These are phyloP conservation scores for Nesidiocoris tenuis DNA, from an alignment of 2,888 invertebrate genomes.

Conservation along the genomic window DNA sequence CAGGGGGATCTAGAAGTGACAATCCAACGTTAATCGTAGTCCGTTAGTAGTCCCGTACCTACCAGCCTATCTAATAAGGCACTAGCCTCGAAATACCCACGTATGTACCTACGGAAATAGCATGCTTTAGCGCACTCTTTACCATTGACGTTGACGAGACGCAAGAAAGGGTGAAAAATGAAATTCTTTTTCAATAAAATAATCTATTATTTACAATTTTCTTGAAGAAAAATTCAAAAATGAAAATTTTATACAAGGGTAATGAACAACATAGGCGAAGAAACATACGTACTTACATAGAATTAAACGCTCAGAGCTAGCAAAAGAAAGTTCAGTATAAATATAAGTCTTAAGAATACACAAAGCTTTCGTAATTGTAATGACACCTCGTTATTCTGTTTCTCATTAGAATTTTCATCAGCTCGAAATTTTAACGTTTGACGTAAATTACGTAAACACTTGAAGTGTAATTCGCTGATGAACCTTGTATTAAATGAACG, in stretches of 20 bases:
- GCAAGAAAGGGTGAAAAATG: too few relatives aligned
- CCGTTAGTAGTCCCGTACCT: too few relatives aligned
- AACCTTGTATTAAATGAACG: neutral
- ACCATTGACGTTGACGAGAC: too few relatives aligned
- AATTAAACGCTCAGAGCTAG: conserved; percentile 30
- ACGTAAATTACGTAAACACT: neutral
- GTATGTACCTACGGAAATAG: too few relatives aligned
- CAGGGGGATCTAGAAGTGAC: too few relatives aligned
- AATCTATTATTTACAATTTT: conserved; percentile 47
- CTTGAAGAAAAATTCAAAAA: conserved; percentile 44
- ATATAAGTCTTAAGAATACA: conserved; percentile 48
- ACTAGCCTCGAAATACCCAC: too few relatives aligned
- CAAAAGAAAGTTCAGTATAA: conserved; percentile 38
- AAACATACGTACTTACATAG: conserved; percentile 24
- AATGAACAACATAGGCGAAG: conserved; percentile 34
- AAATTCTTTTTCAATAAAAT: conserved; percentile 48
- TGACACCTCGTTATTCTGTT: conserved; percentile 28
- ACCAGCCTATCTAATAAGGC: too few relatives aligned
- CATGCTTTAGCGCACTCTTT: too few relatives aligned
- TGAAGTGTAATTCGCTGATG: neutral
- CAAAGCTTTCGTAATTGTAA: conserved; percentile 41
- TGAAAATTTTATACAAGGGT: conserved; percentile 38
- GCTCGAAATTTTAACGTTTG: neutral
- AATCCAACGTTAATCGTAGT: too few relatives aligned
- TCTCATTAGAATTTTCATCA: neutral